phyloP scores from a whole-genome alignment of 2,797 vertebrate species.

The Cuculus canorus region DNA sequence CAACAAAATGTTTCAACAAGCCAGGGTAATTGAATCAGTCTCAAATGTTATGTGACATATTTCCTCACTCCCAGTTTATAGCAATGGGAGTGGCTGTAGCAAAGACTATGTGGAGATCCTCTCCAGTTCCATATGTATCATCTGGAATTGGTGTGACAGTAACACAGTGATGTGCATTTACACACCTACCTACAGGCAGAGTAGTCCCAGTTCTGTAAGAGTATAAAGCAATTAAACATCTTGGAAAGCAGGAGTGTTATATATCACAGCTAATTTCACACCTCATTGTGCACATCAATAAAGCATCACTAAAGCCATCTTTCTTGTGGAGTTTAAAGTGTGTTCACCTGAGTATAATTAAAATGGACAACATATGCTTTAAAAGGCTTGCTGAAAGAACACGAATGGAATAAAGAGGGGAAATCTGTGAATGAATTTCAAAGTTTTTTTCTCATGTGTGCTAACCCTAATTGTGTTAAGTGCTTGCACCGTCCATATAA shows the following conservation, averaged over 20 bases:
- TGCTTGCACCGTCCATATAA: background rate
- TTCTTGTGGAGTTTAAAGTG: background rate
- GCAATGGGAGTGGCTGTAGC: background rate
- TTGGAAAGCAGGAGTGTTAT: background rate
- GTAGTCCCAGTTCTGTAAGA: background rate
- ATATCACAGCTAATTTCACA: constrained; percentile 15
- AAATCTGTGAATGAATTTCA: background rate
- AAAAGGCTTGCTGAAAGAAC: background rate
- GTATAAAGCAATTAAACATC: background rate
- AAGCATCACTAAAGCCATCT: background rate
- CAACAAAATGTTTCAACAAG: background rate
- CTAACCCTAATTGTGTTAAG: background rate
- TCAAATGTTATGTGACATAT: background rate
- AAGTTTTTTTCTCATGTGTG: background rate
- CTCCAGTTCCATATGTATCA: background rate
- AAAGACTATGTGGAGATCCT: background rate
- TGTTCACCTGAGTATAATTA: background rate
- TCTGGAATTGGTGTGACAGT: background rate
- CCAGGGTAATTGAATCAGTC: background rate
- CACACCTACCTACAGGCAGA: background rate
- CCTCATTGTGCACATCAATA: background rate
- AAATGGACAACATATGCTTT: background rate
- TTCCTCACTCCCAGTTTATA: background rate
- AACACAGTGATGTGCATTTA: background rate
- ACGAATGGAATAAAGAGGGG: background rate